Evolutionary conservation across 2,113 vertebrate genomes (phyloP).

Genomic region (Synodontis membranacea): DNA sequence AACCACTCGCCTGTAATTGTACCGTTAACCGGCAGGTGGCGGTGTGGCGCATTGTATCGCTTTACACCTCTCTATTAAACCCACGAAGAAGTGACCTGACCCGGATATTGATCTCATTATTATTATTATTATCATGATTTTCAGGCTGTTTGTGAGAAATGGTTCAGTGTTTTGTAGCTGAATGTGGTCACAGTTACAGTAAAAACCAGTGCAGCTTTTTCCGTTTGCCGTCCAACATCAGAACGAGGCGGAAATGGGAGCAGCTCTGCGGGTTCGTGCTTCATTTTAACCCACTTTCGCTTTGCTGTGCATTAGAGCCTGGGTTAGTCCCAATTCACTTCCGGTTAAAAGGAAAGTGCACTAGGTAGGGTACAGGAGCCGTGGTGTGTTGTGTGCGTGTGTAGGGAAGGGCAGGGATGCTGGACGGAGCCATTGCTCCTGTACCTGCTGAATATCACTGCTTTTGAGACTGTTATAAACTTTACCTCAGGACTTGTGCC

Average conservation of each 20-base stretch:
- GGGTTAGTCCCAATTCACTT: background rate
- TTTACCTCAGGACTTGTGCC: background rate
- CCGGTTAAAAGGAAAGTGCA: background rate
- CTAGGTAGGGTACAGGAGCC: background rate
- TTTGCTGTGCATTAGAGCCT: background rate
- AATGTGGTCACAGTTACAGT: constrained; percentile 41
- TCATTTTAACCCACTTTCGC: background rate
- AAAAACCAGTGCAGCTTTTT: constrained; percentile 41
- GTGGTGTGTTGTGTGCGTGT: background rate
- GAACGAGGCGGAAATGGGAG: constrained; percentile 30
- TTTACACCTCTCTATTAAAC: background rate
- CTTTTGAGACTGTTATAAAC: background rate
- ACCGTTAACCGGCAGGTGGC: background rate
- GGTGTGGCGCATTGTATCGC: background rate
- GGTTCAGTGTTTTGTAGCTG: constrained; percentile 37
- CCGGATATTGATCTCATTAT: background rate
- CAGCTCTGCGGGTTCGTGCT: constrained; percentile 23
- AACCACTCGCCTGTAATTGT: background rate
- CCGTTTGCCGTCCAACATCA: constrained; percentile 26
- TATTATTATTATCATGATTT: background rate
- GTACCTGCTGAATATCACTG: background rate
- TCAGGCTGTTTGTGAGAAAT: background rate
- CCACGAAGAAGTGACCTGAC: background rate
- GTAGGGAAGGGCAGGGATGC: background rate
- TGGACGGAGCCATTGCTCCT: too few relatives aligned